These are phyloP conservation scores for Brachionus plicatilis DNA, from an alignment of 1,140 invertebrate genomes.

Conservation along the genomic window DNA sequence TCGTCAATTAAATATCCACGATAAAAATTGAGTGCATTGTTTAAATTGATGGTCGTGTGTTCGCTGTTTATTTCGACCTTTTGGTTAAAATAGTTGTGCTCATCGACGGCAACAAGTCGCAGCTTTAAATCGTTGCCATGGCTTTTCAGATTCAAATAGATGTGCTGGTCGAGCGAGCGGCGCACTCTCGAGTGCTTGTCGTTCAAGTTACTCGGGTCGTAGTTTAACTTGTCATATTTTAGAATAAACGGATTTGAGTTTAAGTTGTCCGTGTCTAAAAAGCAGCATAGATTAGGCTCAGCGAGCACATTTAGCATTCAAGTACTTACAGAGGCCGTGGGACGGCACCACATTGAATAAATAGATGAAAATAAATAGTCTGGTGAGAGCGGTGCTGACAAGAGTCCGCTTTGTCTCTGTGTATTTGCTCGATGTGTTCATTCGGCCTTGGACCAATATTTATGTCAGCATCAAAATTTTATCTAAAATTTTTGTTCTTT, in stretches of 20 bases:
- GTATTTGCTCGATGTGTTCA: background rate
- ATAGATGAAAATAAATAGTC: background rate
- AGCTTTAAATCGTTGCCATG: conserved; percentile 16
- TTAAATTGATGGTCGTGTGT: background rate
- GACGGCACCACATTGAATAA: background rate
- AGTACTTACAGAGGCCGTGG: background rate
- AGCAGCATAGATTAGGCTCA: background rate
- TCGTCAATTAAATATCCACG: conserved; percentile 2
- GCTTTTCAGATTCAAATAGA: conserved; percentile 2
- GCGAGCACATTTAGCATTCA: background rate
- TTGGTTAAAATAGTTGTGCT: background rate
- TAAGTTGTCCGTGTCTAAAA: background rate
- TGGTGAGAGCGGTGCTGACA: background rate
- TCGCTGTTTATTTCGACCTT: background rate
- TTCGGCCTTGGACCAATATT: background rate
- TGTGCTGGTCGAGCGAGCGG: background rate
- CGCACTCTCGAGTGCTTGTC: background rate
- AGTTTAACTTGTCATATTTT: conserved; percentile 27
- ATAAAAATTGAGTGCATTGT: conserved; percentile 10
- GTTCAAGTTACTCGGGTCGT: background rate
- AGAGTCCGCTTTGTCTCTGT: background rate
- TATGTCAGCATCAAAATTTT: background rate
- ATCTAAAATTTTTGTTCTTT: background rate
- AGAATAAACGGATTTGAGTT: background rate
- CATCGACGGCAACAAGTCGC: background rate